Base-by-base conservation (phyloP, 1,140 invertebrate genomes). In the Rhopalosiphum padi region DNA sequence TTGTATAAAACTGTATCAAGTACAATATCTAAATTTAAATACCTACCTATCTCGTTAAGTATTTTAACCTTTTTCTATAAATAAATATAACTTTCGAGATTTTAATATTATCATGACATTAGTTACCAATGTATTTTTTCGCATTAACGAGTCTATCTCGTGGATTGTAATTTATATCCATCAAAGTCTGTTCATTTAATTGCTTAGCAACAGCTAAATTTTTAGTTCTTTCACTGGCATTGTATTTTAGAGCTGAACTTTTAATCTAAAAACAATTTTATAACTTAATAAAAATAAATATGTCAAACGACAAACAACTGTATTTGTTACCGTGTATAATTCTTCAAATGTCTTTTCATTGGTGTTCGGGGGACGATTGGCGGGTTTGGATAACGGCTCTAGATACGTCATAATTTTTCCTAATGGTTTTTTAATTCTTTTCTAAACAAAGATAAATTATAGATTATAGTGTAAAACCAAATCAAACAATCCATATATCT, bases 311-410 rank as follows among this genome's bases (percentile, higher is more conserved):
- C 8, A 21, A 30, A 77, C 30, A 30, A 86, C 21, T 6, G 22
- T 37, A 43, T 4, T 22, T 25, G 7, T 37, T 92, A 92, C 77
- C 30, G 43, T 83, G 30, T 53, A 53, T 18, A 35, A 41, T 83
- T 92, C 91, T 82, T 92, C 91, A 22, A 37, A 21, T 23, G 91
- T 83, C 68, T 15, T 51, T 83, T 92, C 91, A 22, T 83, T 83
- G 1, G 9, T 37, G n/a, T 92, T 37, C 21, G 22, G n/a, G 15
- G 91, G 68, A 41, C 90, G 68, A 51, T 83, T 37, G 21, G 9
- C 91, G 3, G 91, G 91, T 51, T 18, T 35, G 0, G 91, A 43
- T 46, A 92, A 83, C 0, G 6, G 15, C 25, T 83, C 41, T 15
- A 91, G 0, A 22, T 23, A 43, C 15, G 43, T 2, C 23, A 91